These are phyloP conservation scores for Monochamus alternatus DNA, from an alignment of 2,888 invertebrate species.

Conservation along the genomic window DNA sequence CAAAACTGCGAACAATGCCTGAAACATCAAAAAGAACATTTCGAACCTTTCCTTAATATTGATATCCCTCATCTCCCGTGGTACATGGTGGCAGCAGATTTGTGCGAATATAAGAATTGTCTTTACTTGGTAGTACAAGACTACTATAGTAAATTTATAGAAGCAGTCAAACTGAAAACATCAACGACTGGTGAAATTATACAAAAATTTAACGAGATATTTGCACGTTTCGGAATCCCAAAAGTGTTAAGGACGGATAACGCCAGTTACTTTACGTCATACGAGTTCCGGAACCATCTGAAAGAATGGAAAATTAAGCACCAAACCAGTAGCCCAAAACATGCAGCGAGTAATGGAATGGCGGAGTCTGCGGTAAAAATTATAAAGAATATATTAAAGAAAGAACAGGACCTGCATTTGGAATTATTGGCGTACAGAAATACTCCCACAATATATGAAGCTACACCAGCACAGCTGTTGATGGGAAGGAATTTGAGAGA, in stretches of 20 bases:
- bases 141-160: constrained; percentile 5
- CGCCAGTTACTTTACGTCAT: background rate
- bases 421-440: constrained; percentile 27
- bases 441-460: constrained; percentile 26
- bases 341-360: constrained; percentile 6
- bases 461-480: constrained; percentile 19
- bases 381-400: background rate
- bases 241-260: background rate
- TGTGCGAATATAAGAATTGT: background rate
- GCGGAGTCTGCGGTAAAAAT: background rate
- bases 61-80: background rate
- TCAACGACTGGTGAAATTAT: background rate
- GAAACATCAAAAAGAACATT: background rate
- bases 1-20: background rate
- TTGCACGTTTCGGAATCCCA: constrained; percentile 12
- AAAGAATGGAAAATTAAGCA: background rate
- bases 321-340: background rate
- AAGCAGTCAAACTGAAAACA: background rate
- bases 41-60: background rate
- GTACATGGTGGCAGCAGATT: constrained; percentile 22
- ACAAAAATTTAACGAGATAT: background rate
- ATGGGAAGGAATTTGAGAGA: background rate
- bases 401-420: too few species aligned
- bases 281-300: background rate
- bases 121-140: background rate